A percentile compares a stretch with the other conserved stretches of the same genome.
Evolutionary conservation across 1,140 invertebrate species (phyloP).

Genomic region (Scaptomyza graminum): DNA sequence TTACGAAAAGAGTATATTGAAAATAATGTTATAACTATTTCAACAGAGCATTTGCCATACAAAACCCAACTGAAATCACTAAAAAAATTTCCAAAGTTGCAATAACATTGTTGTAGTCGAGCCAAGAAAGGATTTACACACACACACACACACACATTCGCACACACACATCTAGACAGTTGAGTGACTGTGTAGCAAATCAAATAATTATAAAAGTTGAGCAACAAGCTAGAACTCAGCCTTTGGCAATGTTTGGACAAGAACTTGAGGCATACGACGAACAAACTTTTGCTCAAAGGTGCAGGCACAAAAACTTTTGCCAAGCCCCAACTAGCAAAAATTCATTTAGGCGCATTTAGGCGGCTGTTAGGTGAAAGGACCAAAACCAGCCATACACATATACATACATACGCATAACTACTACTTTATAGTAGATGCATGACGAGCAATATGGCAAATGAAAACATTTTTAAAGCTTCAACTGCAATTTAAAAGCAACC

Average conservation of each 20-base stretch:
- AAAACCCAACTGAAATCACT: neutral
- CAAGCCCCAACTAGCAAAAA: slow-evolving; percentile 56
- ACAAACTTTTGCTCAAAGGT: slow-evolving; percentile 70
- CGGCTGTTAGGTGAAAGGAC: slow-evolving; percentile 37
- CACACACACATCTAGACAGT: slow-evolving; percentile 7
- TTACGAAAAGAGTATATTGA: neutral
- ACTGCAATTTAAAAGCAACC: slow-evolving; percentile 45
- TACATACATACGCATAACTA: neutral
- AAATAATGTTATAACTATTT: neutral
- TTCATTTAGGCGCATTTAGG: slow-evolving; percentile 76
- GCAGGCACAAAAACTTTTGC: slow-evolving; percentile 60
- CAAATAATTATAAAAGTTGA: slow-evolving; percentile 78
- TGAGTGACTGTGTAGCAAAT: slow-evolving; percentile 57
- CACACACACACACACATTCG: neutral
- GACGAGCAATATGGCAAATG: slow-evolving; percentile 27
- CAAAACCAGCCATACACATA: slow-evolving; percentile 3
- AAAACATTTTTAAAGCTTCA: slow-evolving; percentile 57
- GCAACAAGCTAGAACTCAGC: slow-evolving; percentile 28
- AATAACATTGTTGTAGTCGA: slow-evolving; percentile 26
- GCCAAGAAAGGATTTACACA: slow-evolving; percentile 11
- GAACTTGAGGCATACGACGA: slow-evolving; percentile 53
- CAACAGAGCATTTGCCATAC: neutral
- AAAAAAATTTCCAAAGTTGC: slow-evolving; percentile 13
- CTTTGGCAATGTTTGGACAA: slow-evolving; percentile 49
- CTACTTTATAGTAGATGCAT: neutral